phyloP scores from a whole-genome alignment of 2,797 vertebrate genomes.

The Fistularia commersonii region DNA sequence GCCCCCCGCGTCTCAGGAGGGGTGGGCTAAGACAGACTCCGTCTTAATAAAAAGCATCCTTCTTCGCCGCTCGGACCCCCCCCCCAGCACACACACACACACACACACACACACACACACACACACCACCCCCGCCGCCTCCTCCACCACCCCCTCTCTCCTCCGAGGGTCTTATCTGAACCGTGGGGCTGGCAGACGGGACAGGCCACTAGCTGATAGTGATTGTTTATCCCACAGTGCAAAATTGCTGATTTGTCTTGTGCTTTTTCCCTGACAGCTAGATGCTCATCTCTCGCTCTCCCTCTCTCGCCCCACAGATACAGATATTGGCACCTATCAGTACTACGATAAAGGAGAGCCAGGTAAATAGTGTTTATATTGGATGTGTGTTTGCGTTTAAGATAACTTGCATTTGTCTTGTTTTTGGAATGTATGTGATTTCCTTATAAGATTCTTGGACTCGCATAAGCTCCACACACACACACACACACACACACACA shows the following conservation, averaged over 20 bases:
- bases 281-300: slow-evolving; percentile 63
- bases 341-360: slow-evolving; percentile 88
- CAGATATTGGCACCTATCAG: slow-evolving; percentile 90
- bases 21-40: slow-evolving; percentile 44
- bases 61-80: slow-evolving; percentile 30
- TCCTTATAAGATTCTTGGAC: slow-evolving; percentile 41
- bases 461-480: slow-evolving; percentile 17
- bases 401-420: slow-evolving; percentile 65
- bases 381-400: slow-evolving; percentile 65
- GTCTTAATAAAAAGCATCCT: slow-evolving; percentile 66
- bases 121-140: slow-evolving; percentile 8
- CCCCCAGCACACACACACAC: too few relatives aligned
- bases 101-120: too few relatives aligned
- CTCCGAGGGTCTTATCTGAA: slow-evolving; percentile 67
- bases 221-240: slow-evolving; percentile 77
- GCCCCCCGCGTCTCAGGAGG: slow-evolving; percentile 42
- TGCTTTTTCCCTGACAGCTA: slow-evolving; percentile 71
- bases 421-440: slow-evolving; percentile 54
- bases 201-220: slow-evolving; percentile 74
- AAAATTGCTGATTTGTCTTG: slow-evolving; percentile 75
- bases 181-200: slow-evolving; percentile 69
- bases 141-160: slow-evolving; percentile 5
- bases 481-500: slow-evolving; percentile 23
- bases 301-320: slow-evolving; percentile 74
- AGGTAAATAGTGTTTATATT: slow-evolving; percentile 82